Conservation (phyloP, 2,797 vertebrate species). For the Heterohyrax brucei region DNA sequence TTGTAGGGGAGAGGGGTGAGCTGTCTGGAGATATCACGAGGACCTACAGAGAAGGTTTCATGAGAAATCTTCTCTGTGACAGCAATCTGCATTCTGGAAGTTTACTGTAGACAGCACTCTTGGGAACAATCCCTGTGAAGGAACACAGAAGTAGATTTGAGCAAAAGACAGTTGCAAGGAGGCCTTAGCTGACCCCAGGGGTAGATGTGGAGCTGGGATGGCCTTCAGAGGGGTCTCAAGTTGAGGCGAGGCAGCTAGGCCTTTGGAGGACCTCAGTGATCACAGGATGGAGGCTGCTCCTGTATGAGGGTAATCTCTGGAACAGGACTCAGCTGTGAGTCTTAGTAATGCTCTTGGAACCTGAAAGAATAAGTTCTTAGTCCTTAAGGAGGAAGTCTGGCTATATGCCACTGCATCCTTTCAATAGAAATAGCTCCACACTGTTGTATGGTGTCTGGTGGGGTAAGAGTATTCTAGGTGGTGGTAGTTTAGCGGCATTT, state of each 20-base stretch:
- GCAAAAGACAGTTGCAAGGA: neutral
- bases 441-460: neutral
- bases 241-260: neutral
- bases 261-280: neutral
- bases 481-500: no score
- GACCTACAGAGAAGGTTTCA: neutral
- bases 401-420: no score
- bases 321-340: neutral
- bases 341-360: neutral
- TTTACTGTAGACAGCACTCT: neutral
- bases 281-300: neutral
- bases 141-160: neutral
- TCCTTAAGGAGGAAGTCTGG: no score
- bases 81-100: no score
- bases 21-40: neutral
- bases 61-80: neutral
- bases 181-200: neutral
- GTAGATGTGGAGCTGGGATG: neutral
- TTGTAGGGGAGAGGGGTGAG: fast-evolving
- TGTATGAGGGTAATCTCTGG: neutral
- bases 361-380: neutral
- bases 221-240: neutral
- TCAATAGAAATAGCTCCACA: neutral
- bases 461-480: neutral
- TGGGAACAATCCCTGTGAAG: neutral